Evolutionary conservation across 1,140 invertebrate species (phyloP), one percentile per base, ranked within the genome.

Genomic region (Eufriesea mexicana): DNA sequence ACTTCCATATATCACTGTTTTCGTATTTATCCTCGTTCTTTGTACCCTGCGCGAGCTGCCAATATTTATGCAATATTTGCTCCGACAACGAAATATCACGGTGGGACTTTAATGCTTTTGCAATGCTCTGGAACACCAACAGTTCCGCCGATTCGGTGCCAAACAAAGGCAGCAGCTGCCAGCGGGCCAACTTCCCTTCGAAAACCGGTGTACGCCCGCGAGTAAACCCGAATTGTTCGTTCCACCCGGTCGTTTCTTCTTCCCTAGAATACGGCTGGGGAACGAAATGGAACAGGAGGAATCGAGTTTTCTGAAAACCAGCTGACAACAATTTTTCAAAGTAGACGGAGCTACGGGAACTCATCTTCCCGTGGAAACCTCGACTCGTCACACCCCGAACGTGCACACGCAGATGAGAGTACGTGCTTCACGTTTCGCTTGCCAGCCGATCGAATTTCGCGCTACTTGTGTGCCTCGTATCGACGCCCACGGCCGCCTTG

Each of bases 1-100:
- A 59, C 67, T 83, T 83, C 76, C 67, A 83, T 83, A 79, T 71
- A 83, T 83, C 81, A 83, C 79, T 79, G 81, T 83, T 83, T 78
- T 79, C 81, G 67, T 79, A 79, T 83, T 83, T 83, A 42, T 76
- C 16, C 49, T 20, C 49, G 54, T 51, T 71, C 75, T 79, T 79
- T 67, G 68, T 45, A 45, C 82, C 23, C 35, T 2, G 59, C 51
- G 49, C 67, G 47, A 73, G 42, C 61, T 57, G 54, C 45, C 77
- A 79, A 80, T 84, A 84, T 84, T 73, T 77, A 79, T 47, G 68
- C 49, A 71, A 79, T 62, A 73, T 84, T 72, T 77, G 61, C 28
- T 28, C 49, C 42, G 77, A 71, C 72, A 73, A 79, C 76, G 76
- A 72, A 72, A 79, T 51, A 77, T 61, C 14, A 62, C 61, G 51